Base-by-base conservation (phyloP, 1,140 invertebrate species). In the Oncopeltus fasciatus region DNA sequence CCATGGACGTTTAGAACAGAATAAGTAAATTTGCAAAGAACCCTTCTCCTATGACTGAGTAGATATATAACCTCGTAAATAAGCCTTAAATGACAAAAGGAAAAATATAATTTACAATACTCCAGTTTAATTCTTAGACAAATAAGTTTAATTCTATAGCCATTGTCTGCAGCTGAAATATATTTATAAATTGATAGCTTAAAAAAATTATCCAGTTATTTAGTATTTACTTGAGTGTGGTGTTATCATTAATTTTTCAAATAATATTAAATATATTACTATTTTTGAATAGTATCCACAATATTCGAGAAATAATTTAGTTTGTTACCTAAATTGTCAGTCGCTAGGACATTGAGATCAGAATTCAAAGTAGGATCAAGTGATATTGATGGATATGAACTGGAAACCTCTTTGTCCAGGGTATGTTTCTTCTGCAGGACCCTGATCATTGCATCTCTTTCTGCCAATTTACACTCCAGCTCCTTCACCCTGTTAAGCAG, bases 381-480 rank as follows among this genome's bases (percentile, higher is more conserved):
- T 11, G 66, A 67, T 67, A 77, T 76, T 67, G 72, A 76, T 21
- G 70, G 71, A 67, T 68, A 72, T 1, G 69, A 72, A 62, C 76
- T 75, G 59, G 74, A 76, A n/a, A 77, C 78, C 60, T 81, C 81
- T 68, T 83, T 83, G 63, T 83, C 82, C 14, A 64, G 65, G 1
- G 83, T 86, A 70, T 87, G 86, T 67, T 88, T 87, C 66, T 88
- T 87, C 70, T 92, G 88, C 18, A 93, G 76, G 2, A 92, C 88
- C 66, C 85, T 83, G 64, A 94, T 91, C 87, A 93, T 92, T 0
- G 89, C 89, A 72, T 94, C 89, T 65, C 84, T 82, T 73, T 93
- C 90, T 0, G 87, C 87, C 59, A 93, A 77, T 70, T 91, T 89
- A 1, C 88, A 90, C 73, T 94, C 89, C 46, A 92, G 72, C 73